Evolutionary conservation across 1,140 invertebrate genomes (phyloP), one percentile per base, ranked within the genome.

Genomic region (Sycophila sp.): DNA sequence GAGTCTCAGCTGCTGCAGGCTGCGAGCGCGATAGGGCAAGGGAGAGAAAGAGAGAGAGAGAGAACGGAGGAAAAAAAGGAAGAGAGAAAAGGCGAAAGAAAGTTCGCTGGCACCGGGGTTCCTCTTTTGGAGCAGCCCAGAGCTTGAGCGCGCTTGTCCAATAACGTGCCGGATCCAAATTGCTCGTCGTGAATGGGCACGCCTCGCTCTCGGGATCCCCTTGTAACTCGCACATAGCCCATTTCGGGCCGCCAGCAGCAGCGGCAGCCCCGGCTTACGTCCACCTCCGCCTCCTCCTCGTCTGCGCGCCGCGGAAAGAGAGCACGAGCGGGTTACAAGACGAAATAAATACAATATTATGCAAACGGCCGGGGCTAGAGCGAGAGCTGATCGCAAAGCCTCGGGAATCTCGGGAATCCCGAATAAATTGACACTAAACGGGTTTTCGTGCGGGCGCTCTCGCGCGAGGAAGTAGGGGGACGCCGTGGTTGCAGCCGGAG

Each of bases 311-410:
- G 8, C 34, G 2, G 5, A 17, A 45, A 38, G 22, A 19, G 17
- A 19, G 40, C 49, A n/a, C 59, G 67, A 72, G 65, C 75, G 71
- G 77, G 77, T 80, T 81, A 80, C 80, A 81, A 82, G 80, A 78
- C 80, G 76, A 81, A 83, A 83, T 83, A 83, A 83, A 83, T 83
- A 83, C 82, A 82, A 83, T 83, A 83, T 83, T 83, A 83, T 83
- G 82, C 81, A 83, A 83, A 83, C 82, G 81, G 80, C 74, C 78
- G 77, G 68, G 38, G 19, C 4, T 5, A 32, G 22, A 49, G 49
- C 58, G 70, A 28, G 51, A 53, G 64, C 40, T 30, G 47, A 67
- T 73, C 59, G 49, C 70, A 75, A 75, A 78, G 70, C 76, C 75
- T 62, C 65, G 77, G 73, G 79, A 83, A 83, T 83, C 81, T 83